Conservation (phyloP, 2,113 vertebrate genomes). For the Excalfactoria chinensis region DNA sequence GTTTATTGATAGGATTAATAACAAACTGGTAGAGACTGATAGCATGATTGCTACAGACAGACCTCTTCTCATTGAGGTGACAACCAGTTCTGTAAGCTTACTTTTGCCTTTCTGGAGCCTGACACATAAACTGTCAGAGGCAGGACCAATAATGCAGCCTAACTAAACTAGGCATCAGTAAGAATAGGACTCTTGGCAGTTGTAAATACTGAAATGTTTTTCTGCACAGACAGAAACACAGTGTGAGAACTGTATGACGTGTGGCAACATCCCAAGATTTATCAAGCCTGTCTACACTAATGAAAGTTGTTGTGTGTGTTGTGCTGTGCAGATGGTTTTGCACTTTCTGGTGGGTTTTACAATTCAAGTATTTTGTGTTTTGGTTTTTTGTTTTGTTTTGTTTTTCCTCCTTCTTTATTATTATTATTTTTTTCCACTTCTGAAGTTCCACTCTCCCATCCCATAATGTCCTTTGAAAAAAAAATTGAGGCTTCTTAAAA, state of each 20-base stretch:
- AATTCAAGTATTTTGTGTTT: slow-evolving; percentile 21
- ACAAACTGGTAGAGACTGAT: slow-evolving; percentile 65
- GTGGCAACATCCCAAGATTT: slow-evolving; percentile 71
- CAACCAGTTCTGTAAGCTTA: slow-evolving; percentile 77
- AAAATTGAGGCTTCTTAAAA: background rate
- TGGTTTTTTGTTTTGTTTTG: background rate
- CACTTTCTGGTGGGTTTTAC: slow-evolving; percentile 55
- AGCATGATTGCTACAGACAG: slow-evolving; percentile 67
- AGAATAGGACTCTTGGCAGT: slow-evolving; percentile 71
- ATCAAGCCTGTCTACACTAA: slow-evolving; percentile 63
- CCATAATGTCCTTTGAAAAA: background rate
- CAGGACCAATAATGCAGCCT: slow-evolving; percentile 72
- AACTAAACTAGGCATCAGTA: slow-evolving; percentile 61
- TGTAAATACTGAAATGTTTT: slow-evolving; percentile 73
- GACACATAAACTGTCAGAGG: slow-evolving; percentile 77
- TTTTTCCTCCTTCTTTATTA: background rate
- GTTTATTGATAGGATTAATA: slow-evolving; percentile 59
- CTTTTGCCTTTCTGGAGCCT: slow-evolving; percentile 70
- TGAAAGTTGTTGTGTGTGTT: slow-evolving; percentile 71
- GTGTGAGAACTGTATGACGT: slow-evolving; percentile 55
- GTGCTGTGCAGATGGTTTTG: slow-evolving; percentile 33
- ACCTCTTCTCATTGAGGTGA: slow-evolving; percentile 71
- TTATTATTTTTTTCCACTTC: background rate
- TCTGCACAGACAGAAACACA: slow-evolving; percentile 57
- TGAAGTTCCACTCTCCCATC: background rate